These are phyloP conservation scores for Elachura formosa DNA, from an alignment of 2,113 vertebrate genomes.

Conservation along the genomic window DNA sequence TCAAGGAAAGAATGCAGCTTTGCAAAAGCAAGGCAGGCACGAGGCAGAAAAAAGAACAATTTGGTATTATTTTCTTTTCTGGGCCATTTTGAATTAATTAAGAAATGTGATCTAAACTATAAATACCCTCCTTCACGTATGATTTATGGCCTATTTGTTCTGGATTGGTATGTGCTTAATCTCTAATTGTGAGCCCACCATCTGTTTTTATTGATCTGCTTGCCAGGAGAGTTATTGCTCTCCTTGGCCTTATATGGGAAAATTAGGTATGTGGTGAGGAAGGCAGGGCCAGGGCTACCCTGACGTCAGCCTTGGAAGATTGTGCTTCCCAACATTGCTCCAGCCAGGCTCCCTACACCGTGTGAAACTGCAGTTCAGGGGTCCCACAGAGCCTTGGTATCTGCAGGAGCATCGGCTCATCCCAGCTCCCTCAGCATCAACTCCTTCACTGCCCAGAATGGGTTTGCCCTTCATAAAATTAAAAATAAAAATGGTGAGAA, in stretches of 20 bases:
- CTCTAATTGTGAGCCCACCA: slow-evolving; percentile 75
- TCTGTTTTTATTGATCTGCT: slow-evolving; percentile 70
- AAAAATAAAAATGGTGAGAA: neutral
- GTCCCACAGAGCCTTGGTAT: neutral
- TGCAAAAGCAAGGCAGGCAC: slow-evolving; percentile 47
- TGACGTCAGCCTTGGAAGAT: slow-evolving; percentile 19
- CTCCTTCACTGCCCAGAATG: neutral
- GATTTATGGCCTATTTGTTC: slow-evolving; percentile 77
- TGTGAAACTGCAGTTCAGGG: neutral
- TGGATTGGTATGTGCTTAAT: slow-evolving; percentile 72
- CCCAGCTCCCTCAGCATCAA: neutral
- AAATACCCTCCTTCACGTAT: slow-evolving; percentile 63
- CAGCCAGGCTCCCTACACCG: neutral
- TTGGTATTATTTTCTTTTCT: slow-evolving; percentile 57
- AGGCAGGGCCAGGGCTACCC: neutral
- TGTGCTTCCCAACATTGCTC: neutral
- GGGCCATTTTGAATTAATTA: slow-evolving; percentile 68
- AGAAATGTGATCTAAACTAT: slow-evolving; percentile 73
- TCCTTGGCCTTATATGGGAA: slow-evolving; percentile 78
- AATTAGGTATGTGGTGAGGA: slow-evolving; percentile 70
- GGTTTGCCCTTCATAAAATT: neutral
- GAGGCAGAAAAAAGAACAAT: slow-evolving; percentile 60
- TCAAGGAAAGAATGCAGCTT: slow-evolving; percentile 56
- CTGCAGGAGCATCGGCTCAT: neutral
- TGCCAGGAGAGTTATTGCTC: slow-evolving; percentile 68